Base-by-base conservation (phyloP, 2,113 vertebrate genomes). In the Talpa occidentalis region DNA sequence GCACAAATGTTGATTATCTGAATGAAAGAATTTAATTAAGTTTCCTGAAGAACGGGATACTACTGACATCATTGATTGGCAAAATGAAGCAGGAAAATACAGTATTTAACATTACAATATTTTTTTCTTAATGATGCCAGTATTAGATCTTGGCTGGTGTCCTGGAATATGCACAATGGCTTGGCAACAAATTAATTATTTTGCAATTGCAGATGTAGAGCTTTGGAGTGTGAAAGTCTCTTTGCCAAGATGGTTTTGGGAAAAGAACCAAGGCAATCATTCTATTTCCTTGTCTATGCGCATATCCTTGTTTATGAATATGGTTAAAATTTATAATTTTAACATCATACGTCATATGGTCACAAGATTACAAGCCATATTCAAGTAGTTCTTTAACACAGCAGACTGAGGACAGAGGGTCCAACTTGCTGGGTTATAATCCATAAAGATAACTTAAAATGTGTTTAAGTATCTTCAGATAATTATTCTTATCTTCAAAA, bases 21-120 rank as follows among this genome's bases (percentile, higher is more conserved):
- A 98, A 97, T 98, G 98, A 97, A 98, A 97, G 98, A 97, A 98
- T 98, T 98, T 98, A 98, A 98, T 98, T 98, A 97, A 97, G 89
- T 96, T 98, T 98, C 97, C 97, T 96, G 96, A 98, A 97, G 97
- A 98, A 98, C 97, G 98, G 98, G 98, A 98, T 98, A 97, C 98
- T 97, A 98, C 97, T 98, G 98, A 98, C 98, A 98, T 98, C 98
- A 98, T 30, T 72, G 95, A 98, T 77, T 98, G 98, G 97, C 97
- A 97, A 98, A 98, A 97, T 42, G 96, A 95, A 98, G 95, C 74
- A 90, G 96, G 96, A 97, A 95, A 97, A 97, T 97, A 97, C 97
- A 95, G 97, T 92, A 19, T 67, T 98, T 98, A 97, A 97, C 91
- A 97, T 96, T 97, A 98, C 74, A 78, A 97, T 97, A 97, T 96